Base-by-base conservation (phyloP, 2,888 invertebrate species). In the Kuschelorhynchus macadamiae region DNA sequence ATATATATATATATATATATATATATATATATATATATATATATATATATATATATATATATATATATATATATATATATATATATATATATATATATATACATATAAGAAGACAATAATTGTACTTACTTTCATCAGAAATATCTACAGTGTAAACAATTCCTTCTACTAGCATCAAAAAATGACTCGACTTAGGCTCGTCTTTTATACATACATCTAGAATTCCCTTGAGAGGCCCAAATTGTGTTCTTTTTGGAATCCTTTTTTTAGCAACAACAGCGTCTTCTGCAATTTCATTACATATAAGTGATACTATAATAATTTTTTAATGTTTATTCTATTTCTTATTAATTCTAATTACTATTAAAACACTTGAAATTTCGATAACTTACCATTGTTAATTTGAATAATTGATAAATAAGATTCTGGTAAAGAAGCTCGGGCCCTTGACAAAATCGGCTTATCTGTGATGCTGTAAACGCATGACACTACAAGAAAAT, bases 211-310 rank as follows among this genome's bases (percentile, higher is more conserved):
- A 64, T 41, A 57, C 47, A 44, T 69, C 47, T 56, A 90, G 82
- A 75, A 90, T 86, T 30, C 93, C 94, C 83, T 91, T 89, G 49
- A 94, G 87, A 0, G 95, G 94, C 0, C 95, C 94, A 84, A 94
- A 94, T 72, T 92, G 90, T 0, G 91, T 90, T 32, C 88, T 85
- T 66, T 88, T 88, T 4, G 91, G 89, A 68, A 95, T 89, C 11
- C 86, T 81, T 74, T 90, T 89, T 71, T 90, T 89, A 0, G 93
- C 90, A 81, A 90, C 90, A 32, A 94, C 89, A 4, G 89, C 89
- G 72, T 85, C 81, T 74, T 76, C 76, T 76, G 36, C 11, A 36
- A 36, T 11, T 30, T n/a, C n/a, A n/a, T n/a, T n/a, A n/a, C n/a
- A n/a, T n/a, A n/a, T n/a, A n/a, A n/a, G n/a, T n/a, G n/a, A n/a